These are phyloP conservation scores for Hypomecis punctinalis DNA, from an alignment of 2,888 invertebrate species.

Conservation along the genomic window DNA sequence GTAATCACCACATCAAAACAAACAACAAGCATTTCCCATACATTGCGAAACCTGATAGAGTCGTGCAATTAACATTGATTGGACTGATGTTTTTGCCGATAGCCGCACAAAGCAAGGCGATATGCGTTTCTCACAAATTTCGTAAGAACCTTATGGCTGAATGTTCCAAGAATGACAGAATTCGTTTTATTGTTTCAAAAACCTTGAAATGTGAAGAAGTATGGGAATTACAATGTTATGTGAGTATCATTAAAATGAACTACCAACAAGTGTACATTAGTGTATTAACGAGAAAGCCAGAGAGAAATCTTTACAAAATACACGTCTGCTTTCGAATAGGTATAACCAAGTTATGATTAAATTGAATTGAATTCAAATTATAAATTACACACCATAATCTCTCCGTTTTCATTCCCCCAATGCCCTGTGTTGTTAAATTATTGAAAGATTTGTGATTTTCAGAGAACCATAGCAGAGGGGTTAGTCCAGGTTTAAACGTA, in stretches of 20 bases:
- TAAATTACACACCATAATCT: too few species aligned
- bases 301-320: too few species aligned
- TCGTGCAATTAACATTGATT: slow-evolving; percentile 28
- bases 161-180: slow-evolving; percentile 31
- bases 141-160: slow-evolving; percentile 29
- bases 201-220: slow-evolving; percentile 12
- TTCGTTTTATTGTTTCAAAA: slow-evolving; percentile 26
- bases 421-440: too few species aligned
- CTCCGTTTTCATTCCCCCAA: too few species aligned
- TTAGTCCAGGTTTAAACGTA: too few species aligned
- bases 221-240: slow-evolving; percentile 8
- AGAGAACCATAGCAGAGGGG: too few species aligned
- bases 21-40: slow-evolving; percentile 32
- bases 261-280: too few species aligned
- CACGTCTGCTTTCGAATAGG: too few species aligned
- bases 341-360: too few species aligned
- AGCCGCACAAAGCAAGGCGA: slow-evolving; percentile 40
- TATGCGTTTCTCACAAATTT: slow-evolving; percentile 38
- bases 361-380: too few species aligned
- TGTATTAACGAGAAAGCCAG: too few species aligned
- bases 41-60: slow-evolving; percentile 30
- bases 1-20: slow-evolving; percentile 10
- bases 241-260: background rate
- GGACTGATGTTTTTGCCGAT: slow-evolving; percentile 42
- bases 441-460: too few species aligned